A percentile compares a stretch with the other conserved stretches of the same genome.
phyloP scores from a whole-genome alignment of 2,797 vertebrate species.

The Potorous gilbertii region DNA sequence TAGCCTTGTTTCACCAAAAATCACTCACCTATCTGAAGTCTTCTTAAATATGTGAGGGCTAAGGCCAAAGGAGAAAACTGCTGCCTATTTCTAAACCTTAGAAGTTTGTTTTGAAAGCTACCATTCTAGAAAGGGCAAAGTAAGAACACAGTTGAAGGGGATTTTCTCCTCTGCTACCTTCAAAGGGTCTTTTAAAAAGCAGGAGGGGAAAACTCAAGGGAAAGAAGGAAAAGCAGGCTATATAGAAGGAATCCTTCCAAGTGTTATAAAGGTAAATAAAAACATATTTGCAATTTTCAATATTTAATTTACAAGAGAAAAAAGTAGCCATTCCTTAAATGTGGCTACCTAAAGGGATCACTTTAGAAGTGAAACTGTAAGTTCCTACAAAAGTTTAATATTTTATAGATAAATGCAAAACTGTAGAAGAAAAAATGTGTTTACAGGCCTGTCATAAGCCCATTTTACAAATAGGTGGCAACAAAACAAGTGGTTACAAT shows the following conservation, averaged over 20 bases:
- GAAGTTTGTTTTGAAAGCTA: conserved; percentile 11
- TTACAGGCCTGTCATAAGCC: conserved; percentile 17
- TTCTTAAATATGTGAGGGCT: not conserved
- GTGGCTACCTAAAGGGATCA: conserved; percentile 41
- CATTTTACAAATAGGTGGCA: conserved; percentile 31
- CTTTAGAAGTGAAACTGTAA: conserved; percentile 1
- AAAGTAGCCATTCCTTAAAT: not conserved
- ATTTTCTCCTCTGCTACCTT: conserved; percentile 19
- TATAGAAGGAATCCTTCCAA: not conserved
- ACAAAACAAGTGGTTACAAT: conserved; percentile 14
- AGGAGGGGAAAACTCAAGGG: not conserved
- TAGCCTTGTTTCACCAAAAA: conserved; percentile 42
- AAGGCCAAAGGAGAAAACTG: conserved; percentile 37
- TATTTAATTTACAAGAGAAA: not conserved
- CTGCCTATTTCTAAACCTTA: not conserved
- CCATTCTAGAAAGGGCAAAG: conserved; percentile 7
- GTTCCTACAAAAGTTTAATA: not conserved
- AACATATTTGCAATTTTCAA: conserved; percentile 1
- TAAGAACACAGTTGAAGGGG: not conserved
- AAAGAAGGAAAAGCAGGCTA: conserved; percentile 6
- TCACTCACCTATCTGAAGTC: conserved; percentile 25
- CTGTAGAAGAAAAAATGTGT: conserved; percentile 41
- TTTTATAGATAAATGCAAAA: conserved; percentile 57
- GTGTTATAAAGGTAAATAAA: not conserved
- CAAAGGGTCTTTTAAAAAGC: not conserved